Percentiles rank a stretch among this genome's conserved stretches.
Conservation (phyloP, 2,113 vertebrate species). For the Callipepla squamata region DNA sequence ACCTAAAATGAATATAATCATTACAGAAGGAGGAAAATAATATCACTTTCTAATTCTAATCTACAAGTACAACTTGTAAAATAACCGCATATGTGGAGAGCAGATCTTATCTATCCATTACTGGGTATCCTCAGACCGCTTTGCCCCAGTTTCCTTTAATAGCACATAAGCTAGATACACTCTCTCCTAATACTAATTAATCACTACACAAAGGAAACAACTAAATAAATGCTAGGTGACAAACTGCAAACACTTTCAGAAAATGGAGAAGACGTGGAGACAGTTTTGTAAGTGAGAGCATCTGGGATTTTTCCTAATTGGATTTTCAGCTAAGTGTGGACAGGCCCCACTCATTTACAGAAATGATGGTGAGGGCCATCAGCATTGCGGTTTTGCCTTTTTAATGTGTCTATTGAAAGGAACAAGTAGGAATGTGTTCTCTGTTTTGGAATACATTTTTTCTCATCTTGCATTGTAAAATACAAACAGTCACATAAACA, state of each 20-base stretch:
- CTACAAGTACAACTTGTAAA: not conserved
- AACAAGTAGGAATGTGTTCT: not conserved
- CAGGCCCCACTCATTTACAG: not conserved
- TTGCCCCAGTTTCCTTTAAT: not conserved
- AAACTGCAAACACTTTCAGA: not conserved
- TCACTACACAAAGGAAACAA: not conserved
- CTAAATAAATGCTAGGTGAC: not conserved
- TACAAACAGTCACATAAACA: not conserved
- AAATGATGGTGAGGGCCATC: not conserved
- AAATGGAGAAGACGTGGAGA: not conserved
- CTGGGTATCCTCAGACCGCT: not conserved
- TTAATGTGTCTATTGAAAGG: not conserved
- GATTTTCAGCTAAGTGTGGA: not conserved
- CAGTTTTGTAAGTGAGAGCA: not conserved
- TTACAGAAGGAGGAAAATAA: not conserved
- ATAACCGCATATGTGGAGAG: not conserved
- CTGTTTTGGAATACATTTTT: not conserved
- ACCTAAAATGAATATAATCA: not conserved
- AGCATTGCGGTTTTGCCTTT: not conserved
- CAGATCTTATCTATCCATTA: not conserved
- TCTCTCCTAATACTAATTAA: not conserved
- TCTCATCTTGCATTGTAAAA: not conserved
- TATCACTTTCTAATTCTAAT: not conserved
- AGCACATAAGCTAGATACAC: not conserved
- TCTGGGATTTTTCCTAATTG: not conserved